These are phyloP conservation scores for Coecobrya sp. DNA, from an alignment of 2,888 invertebrate species.

Conservation along the genomic window DNA sequence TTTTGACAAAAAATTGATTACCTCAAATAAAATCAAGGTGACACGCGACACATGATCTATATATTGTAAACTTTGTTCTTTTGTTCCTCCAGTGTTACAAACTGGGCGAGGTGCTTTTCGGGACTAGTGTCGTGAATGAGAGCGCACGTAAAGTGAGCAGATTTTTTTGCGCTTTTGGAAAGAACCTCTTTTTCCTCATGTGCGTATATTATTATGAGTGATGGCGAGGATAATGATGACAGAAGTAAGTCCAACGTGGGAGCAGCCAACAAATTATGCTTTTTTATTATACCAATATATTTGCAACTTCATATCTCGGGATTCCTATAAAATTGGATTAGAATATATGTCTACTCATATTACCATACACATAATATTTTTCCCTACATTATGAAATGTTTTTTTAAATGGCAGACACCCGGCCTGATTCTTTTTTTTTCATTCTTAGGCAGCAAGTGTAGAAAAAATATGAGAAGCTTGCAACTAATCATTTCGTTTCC, in stretches of 20 bases:
- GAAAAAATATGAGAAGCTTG: conserved; percentile 24
- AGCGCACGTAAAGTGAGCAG: conserved; percentile 15
- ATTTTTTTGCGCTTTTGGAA: not conserved
- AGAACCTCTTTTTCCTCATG: not conserved
- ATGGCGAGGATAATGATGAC: not conserved
- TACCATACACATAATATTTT: not conserved
- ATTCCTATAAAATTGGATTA: not conserved
- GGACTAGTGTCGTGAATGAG: not conserved
- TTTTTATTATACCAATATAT: not conserved
- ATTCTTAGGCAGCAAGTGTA: not conserved
- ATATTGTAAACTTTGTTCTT: conserved; percentile 6
- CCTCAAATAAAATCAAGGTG: conserved; percentile 74
- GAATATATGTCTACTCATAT: not conserved
- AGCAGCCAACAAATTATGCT: conserved; percentile 9
- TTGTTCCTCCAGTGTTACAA: not conserved
- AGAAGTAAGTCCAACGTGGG: not conserved
- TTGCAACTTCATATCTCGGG: no score
- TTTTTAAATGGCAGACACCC: not conserved
- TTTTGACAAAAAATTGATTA: conserved; percentile 69
- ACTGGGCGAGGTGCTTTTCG: not conserved
- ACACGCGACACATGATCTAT: conserved; percentile 73
- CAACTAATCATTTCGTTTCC: conserved; percentile 64
- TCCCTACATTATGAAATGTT: not conserved
- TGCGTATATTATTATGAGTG: not conserved
- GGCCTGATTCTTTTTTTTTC: conserved; percentile 5